Percentiles rank a stretch among this genome's conserved stretches.
phyloP scores from a whole-genome alignment of 1,140 invertebrate genomes.

The Hetaerina americana region DNA sequence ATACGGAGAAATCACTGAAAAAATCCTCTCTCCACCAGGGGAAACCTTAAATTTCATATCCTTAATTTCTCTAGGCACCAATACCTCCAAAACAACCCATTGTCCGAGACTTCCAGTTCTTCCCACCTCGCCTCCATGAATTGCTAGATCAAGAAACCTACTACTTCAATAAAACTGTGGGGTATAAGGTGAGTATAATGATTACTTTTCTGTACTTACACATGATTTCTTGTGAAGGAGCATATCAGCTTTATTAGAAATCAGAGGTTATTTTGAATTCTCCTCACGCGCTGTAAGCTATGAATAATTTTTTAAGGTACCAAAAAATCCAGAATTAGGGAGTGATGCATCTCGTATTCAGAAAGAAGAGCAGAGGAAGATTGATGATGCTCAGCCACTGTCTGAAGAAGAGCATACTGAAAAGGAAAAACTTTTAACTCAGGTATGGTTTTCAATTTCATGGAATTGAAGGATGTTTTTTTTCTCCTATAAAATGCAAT shows the following conservation, averaged over 20 bases:
- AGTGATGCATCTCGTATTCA: constrained; percentile 85
- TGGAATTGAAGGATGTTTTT: too few relatives aligned
- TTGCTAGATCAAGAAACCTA: constrained; percentile 98
- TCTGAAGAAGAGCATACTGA: constrained; percentile 81
- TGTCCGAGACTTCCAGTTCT: constrained; percentile 99
- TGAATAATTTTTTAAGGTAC: constrained; percentile 43
- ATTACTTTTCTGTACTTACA: not conserved
- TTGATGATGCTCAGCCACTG: constrained; percentile 85
- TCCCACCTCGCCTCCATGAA: constrained; percentile 93
- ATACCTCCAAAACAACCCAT: constrained; percentile 96
- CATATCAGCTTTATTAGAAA: constrained; percentile 1
- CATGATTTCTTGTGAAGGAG: not conserved
- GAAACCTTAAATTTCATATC: too few relatives aligned
- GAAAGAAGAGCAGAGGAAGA: constrained; percentile 90
- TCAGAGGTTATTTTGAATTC: too few relatives aligned
- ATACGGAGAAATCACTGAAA: too few relatives aligned
- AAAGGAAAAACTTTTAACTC: constrained; percentile 84
- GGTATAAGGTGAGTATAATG: constrained; percentile 68
- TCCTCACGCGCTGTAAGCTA: too few relatives aligned
- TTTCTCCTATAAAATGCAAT: too few relatives aligned
- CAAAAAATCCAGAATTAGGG: constrained; percentile 87
- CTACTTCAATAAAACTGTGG: constrained; percentile 86
- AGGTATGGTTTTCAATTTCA: constrained; percentile 34
- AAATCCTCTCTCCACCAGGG: too few relatives aligned
- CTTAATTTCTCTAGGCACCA: constrained; percentile 49